phyloP scores from a whole-genome alignment of 2,888 invertebrate species.

The Hoplodrina ambigua region DNA sequence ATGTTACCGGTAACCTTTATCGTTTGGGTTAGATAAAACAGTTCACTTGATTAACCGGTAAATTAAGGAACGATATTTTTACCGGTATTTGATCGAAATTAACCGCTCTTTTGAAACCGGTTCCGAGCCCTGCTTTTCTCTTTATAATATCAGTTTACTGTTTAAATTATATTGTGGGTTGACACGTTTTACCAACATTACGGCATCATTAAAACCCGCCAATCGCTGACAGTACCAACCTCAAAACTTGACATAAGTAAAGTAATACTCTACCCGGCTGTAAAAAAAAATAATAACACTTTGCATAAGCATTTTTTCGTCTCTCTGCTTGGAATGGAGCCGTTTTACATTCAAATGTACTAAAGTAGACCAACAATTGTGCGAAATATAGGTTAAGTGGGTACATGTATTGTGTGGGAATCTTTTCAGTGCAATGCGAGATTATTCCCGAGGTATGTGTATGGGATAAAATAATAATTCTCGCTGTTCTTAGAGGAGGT shows the following conservation, averaged over 20 bases:
- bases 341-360: slow-evolving; percentile 80
- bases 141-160: too few relatives aligned
- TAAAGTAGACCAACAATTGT: slow-evolving; percentile 71
- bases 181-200: too few relatives aligned
- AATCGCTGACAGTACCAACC: slow-evolving; percentile 67
- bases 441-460: slow-evolving; percentile 27
- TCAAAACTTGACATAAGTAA: slow-evolving; percentile 66
- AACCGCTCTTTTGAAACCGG: too few relatives aligned
- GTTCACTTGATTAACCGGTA: too few relatives aligned
- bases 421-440: slow-evolving; percentile 54
- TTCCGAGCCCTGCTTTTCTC: too few relatives aligned
- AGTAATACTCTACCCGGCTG: slow-evolving; percentile 70
- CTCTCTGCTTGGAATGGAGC: slow-evolving; percentile 71
- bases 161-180: too few relatives aligned
- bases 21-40: too few relatives aligned
- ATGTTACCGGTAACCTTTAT: too few relatives aligned
- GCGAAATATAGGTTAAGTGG: slow-evolving; percentile 74
- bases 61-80: too few relatives aligned
- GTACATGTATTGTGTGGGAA: slow-evolving; percentile 62
- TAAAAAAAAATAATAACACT: slow-evolving; percentile 88
- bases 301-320: slow-evolving; percentile 88
- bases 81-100: too few relatives aligned
- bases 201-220: slow-evolving; percentile 2
- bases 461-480: slow-evolving; percentile 4
- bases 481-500: neutral